Evolutionary conservation across 1,140 invertebrate genomes (phyloP).

Genomic region (Lepidurus arcticus): DNA sequence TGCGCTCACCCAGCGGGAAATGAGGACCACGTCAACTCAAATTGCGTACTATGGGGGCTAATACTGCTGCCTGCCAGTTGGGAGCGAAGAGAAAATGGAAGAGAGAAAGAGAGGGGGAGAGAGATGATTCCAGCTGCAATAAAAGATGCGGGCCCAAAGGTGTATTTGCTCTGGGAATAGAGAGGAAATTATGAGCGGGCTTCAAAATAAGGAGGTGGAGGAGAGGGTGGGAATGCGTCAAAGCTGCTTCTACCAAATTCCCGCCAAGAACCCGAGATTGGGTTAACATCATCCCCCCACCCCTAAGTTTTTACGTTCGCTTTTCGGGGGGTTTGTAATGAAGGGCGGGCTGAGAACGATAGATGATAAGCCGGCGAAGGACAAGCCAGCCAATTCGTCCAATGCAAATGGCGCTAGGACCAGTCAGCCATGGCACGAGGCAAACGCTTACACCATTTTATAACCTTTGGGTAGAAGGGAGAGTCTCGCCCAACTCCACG

Average conservation of each 20-base stretch:
- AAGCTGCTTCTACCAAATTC: not conserved
- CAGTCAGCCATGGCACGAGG: not conserved
- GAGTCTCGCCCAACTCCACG: not conserved
- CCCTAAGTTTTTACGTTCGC: not conserved
- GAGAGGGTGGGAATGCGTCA: not conserved
- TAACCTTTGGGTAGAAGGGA: not conserved
- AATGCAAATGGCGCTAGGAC: not conserved
- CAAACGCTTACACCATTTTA: not conserved
- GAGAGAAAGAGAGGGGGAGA: not conserved
- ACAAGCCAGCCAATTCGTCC: not conserved
- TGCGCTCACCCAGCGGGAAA: slow-evolving; percentile 9
- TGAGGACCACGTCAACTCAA: slow-evolving; percentile 18
- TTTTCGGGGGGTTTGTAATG: not conserved
- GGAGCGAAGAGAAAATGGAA: not conserved
- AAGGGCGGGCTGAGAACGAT: not conserved
- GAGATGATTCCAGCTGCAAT: not conserved
- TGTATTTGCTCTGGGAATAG: not conserved
- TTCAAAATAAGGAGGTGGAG: not conserved
- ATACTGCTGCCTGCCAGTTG: not conserved
- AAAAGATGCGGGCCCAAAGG: not conserved
- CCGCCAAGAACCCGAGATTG: not conserved
- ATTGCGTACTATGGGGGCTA: not conserved
- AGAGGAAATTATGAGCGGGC: not conserved
- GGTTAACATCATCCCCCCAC: not conserved
- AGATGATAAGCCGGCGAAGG: not conserved